Percentiles rank a stretch among this genome's conserved stretches.
Conservation (phyloP, 2,113 vertebrate genomes). For the Periophthalmus modestus region DNA sequence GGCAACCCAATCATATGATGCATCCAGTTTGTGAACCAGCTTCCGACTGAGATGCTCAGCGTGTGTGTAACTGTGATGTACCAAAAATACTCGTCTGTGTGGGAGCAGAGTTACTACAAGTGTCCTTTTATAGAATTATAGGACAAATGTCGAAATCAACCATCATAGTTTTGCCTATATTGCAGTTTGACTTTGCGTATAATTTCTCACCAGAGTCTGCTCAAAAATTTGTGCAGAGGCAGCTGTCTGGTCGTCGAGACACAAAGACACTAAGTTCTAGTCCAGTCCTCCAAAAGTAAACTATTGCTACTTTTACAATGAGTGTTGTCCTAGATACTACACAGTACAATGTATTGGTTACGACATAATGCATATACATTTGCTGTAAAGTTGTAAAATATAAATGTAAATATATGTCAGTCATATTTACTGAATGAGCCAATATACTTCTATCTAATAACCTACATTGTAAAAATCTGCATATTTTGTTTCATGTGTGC, state of each 20-base stretch:
- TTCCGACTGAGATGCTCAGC: constrained; percentile 28
- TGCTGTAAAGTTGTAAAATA: too few relatives aligned
- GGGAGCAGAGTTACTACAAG: background rate
- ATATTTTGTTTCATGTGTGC: background rate
- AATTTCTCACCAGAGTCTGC: background rate
- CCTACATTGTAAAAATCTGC: background rate
- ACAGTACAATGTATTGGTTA: too few relatives aligned
- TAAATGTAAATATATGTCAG: too few relatives aligned
- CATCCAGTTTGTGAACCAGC: constrained; percentile 27
- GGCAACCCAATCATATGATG: constrained; percentile 27
- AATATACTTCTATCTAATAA: background rate
- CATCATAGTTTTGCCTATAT: background rate
- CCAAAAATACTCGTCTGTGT: constrained; percentile 7
- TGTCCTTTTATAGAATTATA: constrained; percentile 14
- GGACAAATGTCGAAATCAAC: constrained; percentile 9
- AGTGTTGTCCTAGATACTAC: background rate
- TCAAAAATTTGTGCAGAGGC: background rate
- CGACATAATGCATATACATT: too few relatives aligned
- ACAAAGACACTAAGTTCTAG: constrained; percentile 9
- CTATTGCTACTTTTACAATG: background rate
- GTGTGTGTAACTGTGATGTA: constrained; percentile 38
- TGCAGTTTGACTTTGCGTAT: constrained; percentile 3
- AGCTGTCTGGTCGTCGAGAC: constrained; percentile 2
- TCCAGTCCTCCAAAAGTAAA: background rate
- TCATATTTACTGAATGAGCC: too few relatives aligned